Evolutionary conservation across 2,113 vertebrate genomes (phyloP).

Genomic region (Athene cunicularia): DNA sequence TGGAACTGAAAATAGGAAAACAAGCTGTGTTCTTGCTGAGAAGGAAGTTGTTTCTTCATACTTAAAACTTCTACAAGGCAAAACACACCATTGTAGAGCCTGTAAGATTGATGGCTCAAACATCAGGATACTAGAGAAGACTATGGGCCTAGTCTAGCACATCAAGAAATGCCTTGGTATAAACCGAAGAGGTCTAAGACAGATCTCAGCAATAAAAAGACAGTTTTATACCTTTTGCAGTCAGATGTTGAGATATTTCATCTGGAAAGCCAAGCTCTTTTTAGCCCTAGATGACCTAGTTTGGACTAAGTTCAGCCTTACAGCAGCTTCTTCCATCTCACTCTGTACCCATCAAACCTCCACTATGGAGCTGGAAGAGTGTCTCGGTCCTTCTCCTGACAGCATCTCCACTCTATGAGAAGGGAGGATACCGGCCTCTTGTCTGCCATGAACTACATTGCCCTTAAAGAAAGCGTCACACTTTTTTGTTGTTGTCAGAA

Average conservation of each 20-base stretch:
- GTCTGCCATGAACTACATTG: background rate
- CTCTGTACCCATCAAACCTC: background rate
- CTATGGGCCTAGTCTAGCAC: background rate
- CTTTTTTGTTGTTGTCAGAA: background rate
- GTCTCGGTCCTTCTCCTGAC: background rate
- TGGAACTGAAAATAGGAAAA: conserved; percentile 8
- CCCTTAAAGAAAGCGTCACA: background rate
- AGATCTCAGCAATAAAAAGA: background rate
- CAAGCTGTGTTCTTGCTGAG: background rate
- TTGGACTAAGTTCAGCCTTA: background rate
- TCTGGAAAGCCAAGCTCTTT: background rate
- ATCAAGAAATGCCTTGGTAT: background rate
- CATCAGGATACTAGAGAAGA: background rate
- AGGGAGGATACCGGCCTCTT: background rate
- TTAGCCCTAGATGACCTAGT: background rate
- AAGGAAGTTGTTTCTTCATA: background rate
- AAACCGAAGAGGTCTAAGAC: background rate
- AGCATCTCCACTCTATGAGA: background rate
- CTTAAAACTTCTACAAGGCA: background rate
- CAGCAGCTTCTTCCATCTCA: background rate
- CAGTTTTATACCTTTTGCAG: background rate
- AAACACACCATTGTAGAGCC: background rate
- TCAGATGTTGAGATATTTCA: background rate
- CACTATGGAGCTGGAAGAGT: background rate
- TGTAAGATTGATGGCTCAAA: background rate